Conservation (phyloP, 2,797 vertebrate genomes). For the Tarsius wallacei region DNA sequence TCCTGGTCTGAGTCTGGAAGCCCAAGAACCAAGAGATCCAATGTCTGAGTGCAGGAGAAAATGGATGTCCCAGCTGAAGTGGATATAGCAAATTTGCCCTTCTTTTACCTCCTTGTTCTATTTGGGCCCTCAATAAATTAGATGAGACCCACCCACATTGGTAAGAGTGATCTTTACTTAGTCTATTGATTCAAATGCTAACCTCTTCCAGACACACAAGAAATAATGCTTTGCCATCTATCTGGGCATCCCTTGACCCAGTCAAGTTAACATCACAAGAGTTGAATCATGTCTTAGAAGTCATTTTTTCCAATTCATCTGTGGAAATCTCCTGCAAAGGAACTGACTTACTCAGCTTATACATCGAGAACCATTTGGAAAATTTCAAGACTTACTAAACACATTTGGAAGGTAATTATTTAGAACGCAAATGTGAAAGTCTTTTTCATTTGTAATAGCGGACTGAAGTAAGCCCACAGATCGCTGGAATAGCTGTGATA, state of each 20-base stretch:
- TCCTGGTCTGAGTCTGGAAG: neutral
- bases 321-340: constrained; percentile 8
- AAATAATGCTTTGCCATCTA: neutral
- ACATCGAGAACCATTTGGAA: constrained; percentile 21
- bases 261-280: neutral
- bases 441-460: neutral
- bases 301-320: constrained; percentile 28
- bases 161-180: neutral
- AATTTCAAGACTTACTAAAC: constrained; percentile 44
- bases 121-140: neutral
- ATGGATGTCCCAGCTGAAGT: neutral
- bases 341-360: neutral
- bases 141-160: neutral
- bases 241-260: neutral
- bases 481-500: neutral
- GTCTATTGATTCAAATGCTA: neutral
- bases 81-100: neutral
- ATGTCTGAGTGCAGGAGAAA: neutral
- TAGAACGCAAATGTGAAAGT: neutral
- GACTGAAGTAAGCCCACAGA: neutral
- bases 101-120: neutral
- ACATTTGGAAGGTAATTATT: constrained; percentile 22
- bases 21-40: neutral
- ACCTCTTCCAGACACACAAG: neutral
- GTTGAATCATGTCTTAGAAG: neutral